A percentile compares a stretch with the other conserved stretches of the same genome.
Evolutionary conservation across 2,797 vertebrate species (phyloP).

Genomic region (Graptemys geographica): DNA sequence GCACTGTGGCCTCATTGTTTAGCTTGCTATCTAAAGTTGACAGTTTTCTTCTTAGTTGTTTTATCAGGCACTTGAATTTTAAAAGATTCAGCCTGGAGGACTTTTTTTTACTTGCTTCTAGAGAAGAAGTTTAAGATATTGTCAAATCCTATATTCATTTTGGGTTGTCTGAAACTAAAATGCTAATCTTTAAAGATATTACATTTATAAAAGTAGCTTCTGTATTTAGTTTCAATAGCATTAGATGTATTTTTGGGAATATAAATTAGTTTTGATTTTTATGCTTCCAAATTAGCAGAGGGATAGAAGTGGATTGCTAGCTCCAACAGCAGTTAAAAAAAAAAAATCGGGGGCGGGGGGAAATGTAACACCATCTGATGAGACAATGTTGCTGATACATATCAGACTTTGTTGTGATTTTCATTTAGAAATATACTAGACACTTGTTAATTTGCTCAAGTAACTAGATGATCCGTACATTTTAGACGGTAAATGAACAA

Average conservation of each 20-base stretch:
- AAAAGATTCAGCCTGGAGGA: neutral
- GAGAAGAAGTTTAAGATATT: neutral
- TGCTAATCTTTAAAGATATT: neutral
- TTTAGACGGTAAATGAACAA: neutral
- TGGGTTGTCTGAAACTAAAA: neutral
- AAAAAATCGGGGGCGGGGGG: too few species aligned
- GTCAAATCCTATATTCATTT: neutral
- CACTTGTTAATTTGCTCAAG: neutral
- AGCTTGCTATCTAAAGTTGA: neutral
- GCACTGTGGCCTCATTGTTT: neutral
- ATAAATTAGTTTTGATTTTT: constrained; percentile 40
- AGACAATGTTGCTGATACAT: neutral
- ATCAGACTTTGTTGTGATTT: neutral
- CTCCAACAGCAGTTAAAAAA: neutral
- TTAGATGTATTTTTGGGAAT: neutral
- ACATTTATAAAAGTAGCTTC: neutral
- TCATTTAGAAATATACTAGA: neutral
- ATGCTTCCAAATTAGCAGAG: neutral
- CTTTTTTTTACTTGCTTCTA: neutral
- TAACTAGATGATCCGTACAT: neutral
- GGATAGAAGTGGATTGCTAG: neutral
- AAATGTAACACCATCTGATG: neutral
- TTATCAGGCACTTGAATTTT: neutral
- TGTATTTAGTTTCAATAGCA: neutral
- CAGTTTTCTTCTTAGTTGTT: neutral